Conservation (phyloP, 2,888 invertebrate genomes). For the Drosophila atripex region DNA sequence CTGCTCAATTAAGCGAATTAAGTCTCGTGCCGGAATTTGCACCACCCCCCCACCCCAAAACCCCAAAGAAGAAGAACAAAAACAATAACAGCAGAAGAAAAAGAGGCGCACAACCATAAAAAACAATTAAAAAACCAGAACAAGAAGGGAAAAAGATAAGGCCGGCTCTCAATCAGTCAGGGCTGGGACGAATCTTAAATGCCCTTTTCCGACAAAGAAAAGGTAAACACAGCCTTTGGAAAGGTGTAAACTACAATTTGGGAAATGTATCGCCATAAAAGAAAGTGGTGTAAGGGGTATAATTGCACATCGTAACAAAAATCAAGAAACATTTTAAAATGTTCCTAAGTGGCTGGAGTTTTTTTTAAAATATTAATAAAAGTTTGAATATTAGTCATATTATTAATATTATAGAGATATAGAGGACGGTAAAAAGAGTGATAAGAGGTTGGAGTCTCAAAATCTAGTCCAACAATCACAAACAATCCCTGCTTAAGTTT, state of each 20-base stretch:
- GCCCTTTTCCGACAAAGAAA: constrained; percentile 8
- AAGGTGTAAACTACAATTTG: constrained; percentile 19
- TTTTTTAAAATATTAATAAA: too few species aligned
- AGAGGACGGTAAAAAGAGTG: too few species aligned
- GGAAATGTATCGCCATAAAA: neutral
- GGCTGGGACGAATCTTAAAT: constrained; percentile 26
- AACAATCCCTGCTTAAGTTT: too few species aligned
- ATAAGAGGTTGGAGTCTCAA: too few species aligned
- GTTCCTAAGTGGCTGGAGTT: too few species aligned
- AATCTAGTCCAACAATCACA: too few species aligned
- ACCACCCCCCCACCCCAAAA: constrained; percentile 50
- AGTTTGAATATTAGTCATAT: too few species aligned
- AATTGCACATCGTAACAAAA: neutral
- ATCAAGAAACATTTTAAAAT: too few species aligned
- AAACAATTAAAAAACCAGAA: constrained; percentile 66
- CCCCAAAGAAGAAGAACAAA: constrained; percentile 39
- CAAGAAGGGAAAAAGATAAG: constrained; percentile 44
- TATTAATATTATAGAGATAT: too few species aligned
- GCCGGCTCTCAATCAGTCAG: constrained; percentile 8
- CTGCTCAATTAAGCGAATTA: constrained; percentile 80
- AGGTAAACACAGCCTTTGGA: constrained; percentile 9
- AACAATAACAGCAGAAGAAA: constrained; percentile 37
- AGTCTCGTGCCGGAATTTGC: constrained; percentile 80
- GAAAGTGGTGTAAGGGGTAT: constrained; percentile 2
- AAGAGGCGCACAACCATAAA: constrained; percentile 45